Conservation (phyloP, 2,113 vertebrate genomes). For the Hystrix brachyura region DNA sequence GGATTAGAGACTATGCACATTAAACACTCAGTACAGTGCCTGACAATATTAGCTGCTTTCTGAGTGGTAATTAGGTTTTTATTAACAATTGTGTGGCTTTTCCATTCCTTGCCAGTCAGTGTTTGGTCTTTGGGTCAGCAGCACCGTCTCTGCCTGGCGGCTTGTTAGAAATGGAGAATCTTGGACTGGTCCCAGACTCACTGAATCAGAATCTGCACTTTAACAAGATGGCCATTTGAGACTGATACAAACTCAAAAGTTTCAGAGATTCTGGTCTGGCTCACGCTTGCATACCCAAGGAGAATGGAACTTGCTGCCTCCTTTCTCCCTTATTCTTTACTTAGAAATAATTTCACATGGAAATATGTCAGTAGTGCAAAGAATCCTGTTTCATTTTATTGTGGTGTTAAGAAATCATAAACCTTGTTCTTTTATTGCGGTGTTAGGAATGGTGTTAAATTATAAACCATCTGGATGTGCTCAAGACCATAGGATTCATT, state of each 20-base stretch:
- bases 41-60: conserved; percentile 7
- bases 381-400: background rate
- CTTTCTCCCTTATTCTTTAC: conserved; percentile 7
- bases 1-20: background rate
- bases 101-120: background rate
- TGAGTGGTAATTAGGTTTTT: background rate
- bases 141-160: background rate
- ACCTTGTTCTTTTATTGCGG: background rate
- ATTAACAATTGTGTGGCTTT: background rate
- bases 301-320: background rate
- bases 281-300: background rate
- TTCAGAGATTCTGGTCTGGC: background rate
- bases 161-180: conserved; percentile 22
- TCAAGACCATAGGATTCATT: background rate
- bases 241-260: background rate
- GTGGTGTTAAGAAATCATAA: conserved; percentile 40
- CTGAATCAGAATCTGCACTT: background rate
- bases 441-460: conserved; percentile 19
- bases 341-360: background rate
- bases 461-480: background rate
- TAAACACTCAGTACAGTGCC: background rate
- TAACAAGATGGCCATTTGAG: background rate
- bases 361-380: background rate
- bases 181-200: background rate
- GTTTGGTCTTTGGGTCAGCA: conserved; percentile 16